Conservation (phyloP, 2,888 invertebrate genomes). For the Drosophila nr. medialis region DNA sequence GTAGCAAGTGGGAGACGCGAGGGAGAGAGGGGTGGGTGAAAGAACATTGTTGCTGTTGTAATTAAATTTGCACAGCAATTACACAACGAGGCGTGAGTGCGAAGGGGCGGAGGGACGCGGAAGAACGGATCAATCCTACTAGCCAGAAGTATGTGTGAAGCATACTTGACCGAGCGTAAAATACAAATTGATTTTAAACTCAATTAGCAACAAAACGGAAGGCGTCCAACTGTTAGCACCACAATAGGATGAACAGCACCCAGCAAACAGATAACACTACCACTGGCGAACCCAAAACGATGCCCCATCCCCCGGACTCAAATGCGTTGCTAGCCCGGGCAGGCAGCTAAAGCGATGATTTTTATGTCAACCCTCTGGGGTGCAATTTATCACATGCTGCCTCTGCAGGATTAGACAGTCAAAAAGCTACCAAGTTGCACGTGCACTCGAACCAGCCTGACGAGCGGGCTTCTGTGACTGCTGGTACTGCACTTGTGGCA, state of each 20-base stretch:
- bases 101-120: neutral
- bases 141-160: neutral
- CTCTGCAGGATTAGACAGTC: conserved; percentile 83
- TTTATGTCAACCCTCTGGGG: conserved; percentile 82
- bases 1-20: neutral
- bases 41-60: conserved; percentile 66
- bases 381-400: conserved; percentile 83
- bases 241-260: conserved; percentile 43
- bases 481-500: conserved; percentile 6
- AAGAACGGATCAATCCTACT: conserved; percentile 23
- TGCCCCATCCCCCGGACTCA: neutral
- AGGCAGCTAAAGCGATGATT: conserved; percentile 68
- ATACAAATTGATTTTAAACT: conserved; percentile 85
- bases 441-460: conserved; percentile 42
- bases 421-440: conserved; percentile 77
- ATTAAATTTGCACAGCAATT: conserved; percentile 85
- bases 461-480: neutral
- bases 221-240: conserved; percentile 45
- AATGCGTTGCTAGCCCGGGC: neutral
- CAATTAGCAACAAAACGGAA: conserved; percentile 81
- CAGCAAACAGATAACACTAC: conserved; percentile 37
- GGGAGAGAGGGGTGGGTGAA: neutral
- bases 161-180: conserved; percentile 50
- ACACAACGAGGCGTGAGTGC: conserved; percentile 63
- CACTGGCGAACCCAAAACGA: conserved; percentile 6